phyloP scores from a whole-genome alignment of 2,113 vertebrate species.

The Rhipidura dahli region DNA sequence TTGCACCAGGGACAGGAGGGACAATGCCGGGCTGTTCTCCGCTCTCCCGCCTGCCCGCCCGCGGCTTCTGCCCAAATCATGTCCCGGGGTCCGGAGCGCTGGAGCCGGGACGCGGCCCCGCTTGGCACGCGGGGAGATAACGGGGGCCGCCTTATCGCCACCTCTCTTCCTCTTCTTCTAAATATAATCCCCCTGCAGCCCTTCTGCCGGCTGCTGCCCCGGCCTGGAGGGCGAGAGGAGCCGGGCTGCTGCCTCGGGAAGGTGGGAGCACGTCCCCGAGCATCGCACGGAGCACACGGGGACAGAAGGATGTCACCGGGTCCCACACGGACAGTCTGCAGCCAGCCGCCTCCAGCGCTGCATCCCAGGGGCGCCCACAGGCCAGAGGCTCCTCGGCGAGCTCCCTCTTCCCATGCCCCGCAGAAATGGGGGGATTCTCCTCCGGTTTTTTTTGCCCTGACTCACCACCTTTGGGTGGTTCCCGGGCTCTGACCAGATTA shows the following conservation, averaged over 20 bases:
- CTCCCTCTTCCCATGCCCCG: background rate
- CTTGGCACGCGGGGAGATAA: slow-evolving; percentile 32
- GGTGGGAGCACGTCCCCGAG: background rate
- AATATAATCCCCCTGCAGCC: slow-evolving; percentile 65
- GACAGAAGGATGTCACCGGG: background rate
- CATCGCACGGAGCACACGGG: background rate
- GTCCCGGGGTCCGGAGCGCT: background rate
- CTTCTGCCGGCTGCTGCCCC: slow-evolving; percentile 17
- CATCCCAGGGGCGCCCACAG: accelerated
- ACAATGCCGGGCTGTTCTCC: slow-evolving; percentile 71
- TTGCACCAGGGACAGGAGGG: slow-evolving; percentile 17
- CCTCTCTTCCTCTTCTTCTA: slow-evolving; percentile 62
- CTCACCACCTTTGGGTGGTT: background rate
- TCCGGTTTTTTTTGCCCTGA: background rate
- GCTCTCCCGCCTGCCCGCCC: background rate
- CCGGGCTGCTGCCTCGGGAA: background rate
- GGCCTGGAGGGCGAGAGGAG: background rate
- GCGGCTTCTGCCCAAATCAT: slow-evolving; percentile 4
- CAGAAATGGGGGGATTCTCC: accelerated
- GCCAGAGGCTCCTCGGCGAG: accelerated
- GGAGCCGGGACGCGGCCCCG: background rate
- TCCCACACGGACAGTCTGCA: background rate
- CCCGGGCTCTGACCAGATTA: background rate
- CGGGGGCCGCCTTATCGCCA: slow-evolving; percentile 35
- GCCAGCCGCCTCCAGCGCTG: background rate